Evolutionary conservation across 2,797 vertebrate species (phyloP).

Genomic region (Ficedula albicollis): DNA sequence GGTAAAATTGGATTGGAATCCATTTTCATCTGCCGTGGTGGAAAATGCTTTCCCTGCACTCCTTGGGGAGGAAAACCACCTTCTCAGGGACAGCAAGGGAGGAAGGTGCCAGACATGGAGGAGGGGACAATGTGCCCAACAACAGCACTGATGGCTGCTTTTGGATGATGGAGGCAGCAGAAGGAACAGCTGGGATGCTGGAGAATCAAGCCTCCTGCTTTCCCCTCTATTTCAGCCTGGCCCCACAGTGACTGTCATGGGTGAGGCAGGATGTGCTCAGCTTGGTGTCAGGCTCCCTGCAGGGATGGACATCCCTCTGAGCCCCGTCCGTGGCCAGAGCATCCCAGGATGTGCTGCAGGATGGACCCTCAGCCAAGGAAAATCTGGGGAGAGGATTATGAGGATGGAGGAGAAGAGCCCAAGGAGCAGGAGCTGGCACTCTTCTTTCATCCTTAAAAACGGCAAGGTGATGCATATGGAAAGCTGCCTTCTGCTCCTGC

Average conservation of each 20-base stretch:
- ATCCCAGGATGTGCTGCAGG: neutral
- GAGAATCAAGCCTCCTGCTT: neutral
- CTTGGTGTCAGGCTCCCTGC: fast-evolving
- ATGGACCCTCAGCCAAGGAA: neutral
- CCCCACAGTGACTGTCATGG: neutral
- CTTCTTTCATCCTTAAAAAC: neutral
- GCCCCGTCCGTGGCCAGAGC: fast-evolving
- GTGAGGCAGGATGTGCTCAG: neutral
- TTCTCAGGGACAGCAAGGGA: neutral
- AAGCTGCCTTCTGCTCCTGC: neutral
- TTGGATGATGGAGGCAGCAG: neutral
- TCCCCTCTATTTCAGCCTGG: neutral
- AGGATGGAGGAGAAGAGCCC: neutral
- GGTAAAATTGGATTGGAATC: constrained; percentile 63
- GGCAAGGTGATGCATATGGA: neutral
- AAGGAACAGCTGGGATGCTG: neutral
- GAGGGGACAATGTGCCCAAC: neutral
- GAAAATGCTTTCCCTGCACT: constrained; percentile 9
- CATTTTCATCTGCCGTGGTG: constrained; percentile 2
- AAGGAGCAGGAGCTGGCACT: neutral
- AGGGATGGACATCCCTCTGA: neutral
- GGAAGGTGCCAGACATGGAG: neutral
- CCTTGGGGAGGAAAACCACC: neutral
- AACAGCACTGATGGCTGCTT: neutral
- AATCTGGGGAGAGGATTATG: neutral